These are phyloP conservation scores for Maniola jurtina DNA, from an alignment of 1,140 invertebrate species.

Conservation along the genomic window DNA sequence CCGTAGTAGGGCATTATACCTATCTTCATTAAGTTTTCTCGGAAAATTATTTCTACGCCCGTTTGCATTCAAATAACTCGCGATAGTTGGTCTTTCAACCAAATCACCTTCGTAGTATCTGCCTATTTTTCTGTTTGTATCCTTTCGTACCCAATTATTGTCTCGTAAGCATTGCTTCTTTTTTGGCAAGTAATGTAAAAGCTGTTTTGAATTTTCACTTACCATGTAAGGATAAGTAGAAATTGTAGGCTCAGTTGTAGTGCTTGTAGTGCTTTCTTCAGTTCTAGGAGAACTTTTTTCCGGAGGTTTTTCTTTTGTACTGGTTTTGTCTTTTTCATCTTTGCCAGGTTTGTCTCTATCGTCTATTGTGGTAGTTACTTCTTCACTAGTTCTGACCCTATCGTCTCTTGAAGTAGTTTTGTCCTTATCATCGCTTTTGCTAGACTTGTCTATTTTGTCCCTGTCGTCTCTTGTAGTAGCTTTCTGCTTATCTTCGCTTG, in stretches of 20 bases:
- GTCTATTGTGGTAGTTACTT: background rate
- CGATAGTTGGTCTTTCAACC: conserved; percentile 17
- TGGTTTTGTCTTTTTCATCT: background rate
- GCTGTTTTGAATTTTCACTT: background rate
- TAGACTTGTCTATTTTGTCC: background rate
- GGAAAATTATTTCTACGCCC: background rate
- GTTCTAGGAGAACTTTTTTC: background rate
- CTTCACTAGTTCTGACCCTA: background rate
- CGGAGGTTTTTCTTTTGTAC: background rate
- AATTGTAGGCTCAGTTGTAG: background rate
- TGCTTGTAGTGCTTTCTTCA: background rate
- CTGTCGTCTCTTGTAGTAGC: background rate
- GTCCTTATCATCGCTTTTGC: background rate
- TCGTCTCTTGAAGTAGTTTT: background rate
- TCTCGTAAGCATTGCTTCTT: conserved; percentile 8
- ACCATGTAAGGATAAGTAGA: conserved; percentile 14
- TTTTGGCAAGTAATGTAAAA: background rate
- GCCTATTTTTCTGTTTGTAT: conserved; percentile 11
- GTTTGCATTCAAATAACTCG: conserved; percentile 4
- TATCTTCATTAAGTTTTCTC: background rate
- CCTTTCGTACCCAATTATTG: conserved; percentile 1
- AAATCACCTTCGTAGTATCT: conserved; percentile 22
- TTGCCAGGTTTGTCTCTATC: background rate
- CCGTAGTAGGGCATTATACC: background rate
- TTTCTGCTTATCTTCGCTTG: background rate